Conservation (phyloP, 2,888 invertebrate genomes). For the Dryobotodes eremita region DNA sequence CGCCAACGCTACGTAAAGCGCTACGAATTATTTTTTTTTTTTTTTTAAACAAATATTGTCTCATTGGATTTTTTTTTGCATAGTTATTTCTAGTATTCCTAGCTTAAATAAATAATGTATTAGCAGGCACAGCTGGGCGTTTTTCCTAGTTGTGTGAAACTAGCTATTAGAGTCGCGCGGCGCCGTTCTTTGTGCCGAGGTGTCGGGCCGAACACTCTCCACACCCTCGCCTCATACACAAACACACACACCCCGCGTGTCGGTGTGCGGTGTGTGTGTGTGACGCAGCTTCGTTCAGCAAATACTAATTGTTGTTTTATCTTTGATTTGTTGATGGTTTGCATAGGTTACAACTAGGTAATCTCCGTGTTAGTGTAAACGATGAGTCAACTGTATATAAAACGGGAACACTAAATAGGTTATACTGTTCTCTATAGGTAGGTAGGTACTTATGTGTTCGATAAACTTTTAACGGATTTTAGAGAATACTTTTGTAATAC, state of each 20-base stretch:
- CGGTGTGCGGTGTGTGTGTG: constrained; percentile 8
- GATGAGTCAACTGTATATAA: neutral
- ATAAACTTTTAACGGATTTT: neutral
- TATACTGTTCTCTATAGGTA: no score
- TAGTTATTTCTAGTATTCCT: neutral
- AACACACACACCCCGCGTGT: neutral
- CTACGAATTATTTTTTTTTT: neutral
- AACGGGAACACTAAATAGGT: neutral
- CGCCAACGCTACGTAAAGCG: constrained; percentile 23
- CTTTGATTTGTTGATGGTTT: constrained; percentile 52
- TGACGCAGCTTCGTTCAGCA: constrained; percentile 46
- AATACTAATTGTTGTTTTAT: constrained; percentile 62
- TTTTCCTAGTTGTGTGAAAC: constrained; percentile 78
- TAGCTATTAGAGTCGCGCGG: constrained; percentile 83
- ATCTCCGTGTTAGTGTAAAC: neutral
- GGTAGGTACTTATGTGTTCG: neutral
- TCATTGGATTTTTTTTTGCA: neutral
- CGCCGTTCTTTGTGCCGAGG: constrained; percentile 85
- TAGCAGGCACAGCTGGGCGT: constrained; percentile 66
- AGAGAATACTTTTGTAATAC: neutral
- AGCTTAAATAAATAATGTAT: neutral
- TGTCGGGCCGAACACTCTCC: constrained; percentile 83
- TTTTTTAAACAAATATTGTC: no score
- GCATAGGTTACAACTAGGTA: constrained; percentile 9
- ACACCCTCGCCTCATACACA: constrained; percentile 52